Evolutionary conservation across 1,140 invertebrate genomes (phyloP).

Genomic region (Trypoxylus dichotomus): DNA sequence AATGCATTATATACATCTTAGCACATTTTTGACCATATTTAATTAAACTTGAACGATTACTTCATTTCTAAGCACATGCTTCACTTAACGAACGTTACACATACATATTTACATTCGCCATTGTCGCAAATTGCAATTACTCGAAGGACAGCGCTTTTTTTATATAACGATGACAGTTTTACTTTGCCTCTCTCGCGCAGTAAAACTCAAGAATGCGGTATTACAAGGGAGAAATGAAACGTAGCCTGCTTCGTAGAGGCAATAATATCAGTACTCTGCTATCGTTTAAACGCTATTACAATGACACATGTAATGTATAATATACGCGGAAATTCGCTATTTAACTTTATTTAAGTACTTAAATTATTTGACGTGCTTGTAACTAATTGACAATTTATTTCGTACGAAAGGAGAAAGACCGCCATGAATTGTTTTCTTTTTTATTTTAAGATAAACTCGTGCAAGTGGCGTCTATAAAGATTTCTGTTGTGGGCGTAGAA

Average conservation of each 20-base stretch:
- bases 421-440: neutral
- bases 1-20: neutral
- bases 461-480: neutral
- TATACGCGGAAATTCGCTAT: neutral
- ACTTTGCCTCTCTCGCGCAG: neutral
- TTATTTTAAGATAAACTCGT: neutral
- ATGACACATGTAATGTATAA: neutral
- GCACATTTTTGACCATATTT: no score
- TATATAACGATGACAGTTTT: neutral
- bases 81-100: neutral
- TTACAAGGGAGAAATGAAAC: neutral
- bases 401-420: neutral
- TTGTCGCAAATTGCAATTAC: neutral
- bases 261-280: neutral
- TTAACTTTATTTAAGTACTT: neutral
- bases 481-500: no score
- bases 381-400: neutral
- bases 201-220: neutral
- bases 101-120: neutral
- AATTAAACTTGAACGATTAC: neutral
- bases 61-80: neutral
- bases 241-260: neutral
- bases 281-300: neutral
- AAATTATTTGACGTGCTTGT: neutral
- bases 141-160: neutral